Evolutionary conservation across 2,797 vertebrate species (phyloP).

Genomic region (Rhincodon typus): DNA sequence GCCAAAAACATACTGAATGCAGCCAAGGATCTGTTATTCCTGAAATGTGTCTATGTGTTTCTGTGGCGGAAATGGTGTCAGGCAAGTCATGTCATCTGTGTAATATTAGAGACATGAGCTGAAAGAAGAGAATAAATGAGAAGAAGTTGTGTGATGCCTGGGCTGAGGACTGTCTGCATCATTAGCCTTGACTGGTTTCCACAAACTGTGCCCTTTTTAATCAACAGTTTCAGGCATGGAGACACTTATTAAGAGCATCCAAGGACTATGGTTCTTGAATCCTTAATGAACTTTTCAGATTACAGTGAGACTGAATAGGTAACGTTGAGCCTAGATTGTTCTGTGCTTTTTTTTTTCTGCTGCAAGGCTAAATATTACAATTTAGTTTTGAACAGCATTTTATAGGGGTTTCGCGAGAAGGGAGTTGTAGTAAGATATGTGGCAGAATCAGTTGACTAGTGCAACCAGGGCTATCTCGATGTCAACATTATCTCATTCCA

Average conservation of each 20-base stretch:
- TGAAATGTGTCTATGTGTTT: not conserved
- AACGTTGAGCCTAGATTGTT: not conserved
- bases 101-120: conserved; percentile 10
- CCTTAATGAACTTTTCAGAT: not conserved
- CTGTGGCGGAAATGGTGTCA: not conserved
- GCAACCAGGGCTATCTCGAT: no score
- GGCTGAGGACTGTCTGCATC: not conserved
- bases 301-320: not conserved
- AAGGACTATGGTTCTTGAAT: not conserved
- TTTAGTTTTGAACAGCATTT: not conserved
- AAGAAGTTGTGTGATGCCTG: not conserved
- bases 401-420: no score
- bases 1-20: not conserved
- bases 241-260: not conserved
- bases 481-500: no score
- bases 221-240: not conserved
- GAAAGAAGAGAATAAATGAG: conserved; percentile 11
- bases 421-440: no score
- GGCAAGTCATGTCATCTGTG: conserved; percentile 21
- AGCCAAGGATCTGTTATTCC: not conserved
- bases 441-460: no score
- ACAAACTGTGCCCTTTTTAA: conserved; percentile 6
- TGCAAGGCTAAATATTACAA: not conserved
- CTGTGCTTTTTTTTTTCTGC: not conserved
- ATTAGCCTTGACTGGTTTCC: conserved; percentile 21